phyloP scores from a whole-genome alignment of 2,888 invertebrate genomes.

The Mythimna loreyi region DNA sequence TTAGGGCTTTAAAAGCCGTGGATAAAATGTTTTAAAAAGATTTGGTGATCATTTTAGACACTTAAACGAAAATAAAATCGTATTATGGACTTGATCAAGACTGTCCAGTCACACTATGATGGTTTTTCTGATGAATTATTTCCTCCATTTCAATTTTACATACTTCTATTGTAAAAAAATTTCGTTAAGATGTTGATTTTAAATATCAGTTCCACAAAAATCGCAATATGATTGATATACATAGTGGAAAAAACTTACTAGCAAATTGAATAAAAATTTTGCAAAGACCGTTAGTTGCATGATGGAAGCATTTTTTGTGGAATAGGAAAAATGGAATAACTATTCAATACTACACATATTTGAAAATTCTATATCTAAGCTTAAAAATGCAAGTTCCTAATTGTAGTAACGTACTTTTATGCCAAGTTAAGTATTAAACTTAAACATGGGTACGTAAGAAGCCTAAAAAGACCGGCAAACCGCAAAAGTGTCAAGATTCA shows the following conservation, averaged over 20 bases:
- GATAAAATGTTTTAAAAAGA: background rate
- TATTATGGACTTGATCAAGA: slow-evolving; percentile 9
- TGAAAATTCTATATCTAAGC: background rate
- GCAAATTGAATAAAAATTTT: background rate
- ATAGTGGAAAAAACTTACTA: background rate
- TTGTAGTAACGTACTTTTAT: background rate
- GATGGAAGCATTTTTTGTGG: background rate
- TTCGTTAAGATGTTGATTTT: too few relatives aligned
- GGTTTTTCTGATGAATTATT: background rate
- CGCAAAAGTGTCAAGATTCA: slow-evolving; percentile 49
- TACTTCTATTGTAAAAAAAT: background rate
- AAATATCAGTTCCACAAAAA: background rate
- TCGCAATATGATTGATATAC: background rate
- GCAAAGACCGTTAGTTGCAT: background rate
- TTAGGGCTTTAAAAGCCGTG: background rate
- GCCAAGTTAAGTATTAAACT: background rate
- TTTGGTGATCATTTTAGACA: too few relatives aligned
- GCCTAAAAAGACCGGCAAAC: slow-evolving; percentile 50
- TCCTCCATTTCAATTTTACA: background rate
- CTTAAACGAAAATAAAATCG: background rate
- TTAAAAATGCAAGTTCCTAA: background rate
- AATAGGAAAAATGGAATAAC: background rate
- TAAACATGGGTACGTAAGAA: slow-evolving; percentile 46
- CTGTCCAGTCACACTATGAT: background rate
- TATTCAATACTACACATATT: background rate